Evolutionary conservation across 92 coral and sea anemone genomes (phyloP), one percentile per base, ranked within the genome.

Genomic region (Epizoanthus stellaris): DNA sequence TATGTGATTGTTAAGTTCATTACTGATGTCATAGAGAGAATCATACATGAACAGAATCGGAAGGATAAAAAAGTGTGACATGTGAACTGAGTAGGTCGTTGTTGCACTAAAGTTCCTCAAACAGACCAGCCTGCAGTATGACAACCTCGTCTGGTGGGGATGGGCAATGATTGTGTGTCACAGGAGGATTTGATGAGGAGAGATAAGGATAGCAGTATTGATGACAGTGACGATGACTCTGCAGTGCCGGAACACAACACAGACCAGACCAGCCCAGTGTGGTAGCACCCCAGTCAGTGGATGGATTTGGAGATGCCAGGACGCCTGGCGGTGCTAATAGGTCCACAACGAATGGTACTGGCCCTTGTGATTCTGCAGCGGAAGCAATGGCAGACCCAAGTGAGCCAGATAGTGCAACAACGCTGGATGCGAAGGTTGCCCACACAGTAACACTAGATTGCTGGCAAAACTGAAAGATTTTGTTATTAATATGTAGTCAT

Each of bases 41-140:
- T 76, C 49, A 9, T 3, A 39, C 0, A 57, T 76, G 67, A 76
- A n/a, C 67, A 76, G 82, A 76, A 57, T 21, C 52, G 67, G 65
- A 56, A 45, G 68, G 82, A 76, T 6, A 76, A 56, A 67, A 76
- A 76, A 40, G 82, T 76, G 66, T 9, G 68, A 65, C 82, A 76
- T 6, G 69, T 57, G 6, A 76, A 76, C 68, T 23, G 68, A 5
- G 67, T 76, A 20, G 66, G n/a, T 62, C 68, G 56, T 9, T 76
- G 82, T 40, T 2, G 45, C 45, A 40, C 45, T 40, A 40, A 40
- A 40, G 45, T 4, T 40, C 45, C 45, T 40, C 45, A 40, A 40
- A 57, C 67, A 38, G 12, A 23, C 16, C 65, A 10, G 40, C n/a
- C 14, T 56, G 60, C 2, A 15, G 15, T 5, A 20, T 43, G 16